Percentiles rank a stretch among this genome's conserved stretches.
phyloP scores from a whole-genome alignment of 2,797 vertebrate species.

The Mycteria americana region DNA sequence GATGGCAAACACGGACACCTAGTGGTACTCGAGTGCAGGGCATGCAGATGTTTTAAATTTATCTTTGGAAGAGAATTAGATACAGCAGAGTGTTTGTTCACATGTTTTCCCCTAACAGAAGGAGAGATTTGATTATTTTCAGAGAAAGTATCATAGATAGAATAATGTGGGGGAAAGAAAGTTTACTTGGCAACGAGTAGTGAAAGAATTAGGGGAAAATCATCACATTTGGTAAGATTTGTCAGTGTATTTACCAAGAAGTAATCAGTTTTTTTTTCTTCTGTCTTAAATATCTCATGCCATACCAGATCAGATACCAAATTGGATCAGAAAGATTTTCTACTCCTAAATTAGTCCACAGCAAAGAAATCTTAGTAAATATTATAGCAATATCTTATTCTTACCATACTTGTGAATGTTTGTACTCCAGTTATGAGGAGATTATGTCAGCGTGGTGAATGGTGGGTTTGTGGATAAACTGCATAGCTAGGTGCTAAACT shows the following conservation, averaged over 20 bases:
- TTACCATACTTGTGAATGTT: neutral
- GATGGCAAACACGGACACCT: slow-evolving; percentile 63
- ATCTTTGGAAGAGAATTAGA: neutral
- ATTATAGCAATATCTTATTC: neutral
- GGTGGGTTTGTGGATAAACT: neutral
- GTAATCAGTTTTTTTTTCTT: neutral
- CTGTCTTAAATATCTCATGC: neutral
- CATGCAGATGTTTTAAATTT: neutral
- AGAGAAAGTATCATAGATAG: neutral
- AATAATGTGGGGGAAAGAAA: neutral
- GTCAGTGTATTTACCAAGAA: neutral
- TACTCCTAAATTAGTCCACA: neutral
- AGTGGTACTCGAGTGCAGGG: neutral
- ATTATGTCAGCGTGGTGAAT: neutral
- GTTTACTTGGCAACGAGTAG: neutral
- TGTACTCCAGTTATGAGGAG: neutral
- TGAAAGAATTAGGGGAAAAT: neutral
- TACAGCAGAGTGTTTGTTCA: neutral
- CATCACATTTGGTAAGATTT: neutral
- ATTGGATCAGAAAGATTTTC: neutral
- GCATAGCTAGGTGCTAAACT: neutral
- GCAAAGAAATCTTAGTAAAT: slow-evolving; percentile 21
- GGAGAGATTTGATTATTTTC: neutral
- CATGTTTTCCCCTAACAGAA: neutral
- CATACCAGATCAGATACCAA: neutral